These are phyloP conservation scores for Caenorhabditis doughertyi DNA, from an alignment of 2,888 invertebrate genomes.

Conservation along the genomic window DNA sequence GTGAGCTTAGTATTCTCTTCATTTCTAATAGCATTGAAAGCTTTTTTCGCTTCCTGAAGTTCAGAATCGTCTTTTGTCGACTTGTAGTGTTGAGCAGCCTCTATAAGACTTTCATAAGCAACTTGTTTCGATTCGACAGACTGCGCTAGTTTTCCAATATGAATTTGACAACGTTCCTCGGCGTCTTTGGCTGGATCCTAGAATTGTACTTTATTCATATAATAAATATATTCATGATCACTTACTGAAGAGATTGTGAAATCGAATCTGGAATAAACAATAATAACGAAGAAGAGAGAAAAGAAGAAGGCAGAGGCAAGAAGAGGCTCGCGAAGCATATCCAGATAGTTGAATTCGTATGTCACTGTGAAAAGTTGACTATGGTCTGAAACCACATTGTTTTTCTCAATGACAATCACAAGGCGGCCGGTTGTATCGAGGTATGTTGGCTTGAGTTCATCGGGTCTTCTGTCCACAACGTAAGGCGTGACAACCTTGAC, in stretches of 20 bases:
- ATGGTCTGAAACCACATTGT: conserved; percentile 95
- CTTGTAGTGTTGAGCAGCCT: conserved; percentile 86
- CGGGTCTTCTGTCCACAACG: conserved; percentile 88
- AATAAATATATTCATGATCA: not conserved
- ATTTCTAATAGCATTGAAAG: conserved; percentile 86
- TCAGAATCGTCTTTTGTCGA: conserved; percentile 84
- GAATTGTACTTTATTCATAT: not conserved
- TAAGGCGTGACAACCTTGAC: conserved; percentile 91
- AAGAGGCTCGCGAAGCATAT: conserved; percentile 95
- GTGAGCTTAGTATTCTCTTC: conserved; percentile 85
- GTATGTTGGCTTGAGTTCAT: conserved; percentile 92
- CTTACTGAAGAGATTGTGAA: conserved; percentile 88
- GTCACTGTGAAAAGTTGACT: conserved; percentile 91
- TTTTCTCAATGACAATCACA: conserved; percentile 90
- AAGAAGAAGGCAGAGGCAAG: conserved; percentile 92
- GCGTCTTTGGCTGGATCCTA: conserved; percentile 85
- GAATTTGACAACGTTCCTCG: conserved; percentile 84
- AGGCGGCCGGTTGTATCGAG: conserved; percentile 95
- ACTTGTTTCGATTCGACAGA: conserved; percentile 86
- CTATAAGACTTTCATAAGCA: conserved; percentile 86
- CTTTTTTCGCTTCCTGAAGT: conserved; percentile 80
- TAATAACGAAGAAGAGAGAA: conserved; percentile 92
- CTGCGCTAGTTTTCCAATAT: conserved; percentile 85
- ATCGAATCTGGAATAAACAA: conserved; percentile 95
- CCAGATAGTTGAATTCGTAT: conserved; percentile 91